These are phyloP conservation scores for Pogonophryne albipinna DNA, from an alignment of 2,797 vertebrate species.

Conservation along the genomic window DNA sequence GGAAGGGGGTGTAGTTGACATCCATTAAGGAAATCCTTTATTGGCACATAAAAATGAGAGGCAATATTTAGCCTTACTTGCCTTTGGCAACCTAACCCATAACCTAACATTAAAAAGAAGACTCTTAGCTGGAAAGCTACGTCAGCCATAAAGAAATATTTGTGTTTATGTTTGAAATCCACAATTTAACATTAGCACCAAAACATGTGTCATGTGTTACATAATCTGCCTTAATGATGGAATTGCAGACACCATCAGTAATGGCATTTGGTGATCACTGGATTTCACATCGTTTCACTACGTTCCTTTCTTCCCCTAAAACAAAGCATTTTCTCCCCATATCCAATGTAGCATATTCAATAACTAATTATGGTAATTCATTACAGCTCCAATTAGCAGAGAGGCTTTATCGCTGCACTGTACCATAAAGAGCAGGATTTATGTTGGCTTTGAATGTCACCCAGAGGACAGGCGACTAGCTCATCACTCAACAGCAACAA, in stretches of 20 bases:
- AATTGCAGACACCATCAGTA: neutral
- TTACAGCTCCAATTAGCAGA: constrained; percentile 99
- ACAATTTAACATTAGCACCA: constrained; percentile 27
- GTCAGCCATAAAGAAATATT: constrained; percentile 53
- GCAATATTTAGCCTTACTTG: constrained; percentile 86
- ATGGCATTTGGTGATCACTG: constrained; percentile 22
- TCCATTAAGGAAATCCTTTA: constrained; percentile 90
- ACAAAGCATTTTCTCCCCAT: constrained; percentile 89
- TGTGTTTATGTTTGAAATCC: constrained; percentile 31
- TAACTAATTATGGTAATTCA: constrained; percentile 99
- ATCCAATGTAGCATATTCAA: constrained; percentile 97
- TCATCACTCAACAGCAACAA: constrained; percentile 96
- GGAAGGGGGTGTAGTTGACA: constrained; percentile 79
- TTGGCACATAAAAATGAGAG: constrained; percentile 87
- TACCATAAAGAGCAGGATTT: constrained; percentile 99
- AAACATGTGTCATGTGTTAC: constrained; percentile 35
- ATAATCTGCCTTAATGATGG: constrained; percentile 26
- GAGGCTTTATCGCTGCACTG: constrained; percentile 97
- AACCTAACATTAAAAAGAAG: constrained; percentile 62
- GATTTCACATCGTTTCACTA: constrained; percentile 31
- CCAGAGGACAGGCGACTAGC: constrained; percentile 95
- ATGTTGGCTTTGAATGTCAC: constrained; percentile 99
- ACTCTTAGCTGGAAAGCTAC: constrained; percentile 35
- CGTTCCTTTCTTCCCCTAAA: constrained; percentile 81
- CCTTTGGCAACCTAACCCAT: constrained; percentile 74